Base-by-base conservation (phyloP, 2,797 vertebrate species). In the Cirrhinus mrigala region DNA sequence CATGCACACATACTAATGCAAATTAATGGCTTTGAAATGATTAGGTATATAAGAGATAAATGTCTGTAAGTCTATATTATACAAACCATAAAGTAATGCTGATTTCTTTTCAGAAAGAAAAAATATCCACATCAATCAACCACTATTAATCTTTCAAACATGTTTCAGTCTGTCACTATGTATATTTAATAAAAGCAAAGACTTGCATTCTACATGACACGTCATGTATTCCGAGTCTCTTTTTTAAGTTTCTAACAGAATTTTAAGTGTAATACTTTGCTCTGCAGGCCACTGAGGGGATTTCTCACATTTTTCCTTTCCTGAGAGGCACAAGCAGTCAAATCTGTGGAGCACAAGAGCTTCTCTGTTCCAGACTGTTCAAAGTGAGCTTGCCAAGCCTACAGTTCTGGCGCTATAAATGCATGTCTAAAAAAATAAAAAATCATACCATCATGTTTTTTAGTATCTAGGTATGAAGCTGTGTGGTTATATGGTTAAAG, bases 301-400 rank as follows among this genome's bases (percentile, higher is more conserved):
- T 75, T 76, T 76, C 74, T 76, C 29, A 37, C 52, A 83, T 76
- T 33, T 83, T 40, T 52, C 37, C 33, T 84, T 68, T 50, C n/a
- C 20, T 15, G 48, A 18, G 54, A 76, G 33, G 77, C 84, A 73
- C 64, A 52, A 16, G 20, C 73, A 69, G 70, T 58, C 74, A 56
- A 66, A 73, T 79, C 71, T 79, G 46, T 64, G 74, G 12, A 81
- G 73, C 60, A 76, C 79, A 86, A 86, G 70, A 46, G 48, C 56
- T 68, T 74, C 79, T 77, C 71, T 86, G 60, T 81, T 80, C 56
- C 78, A 80, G 46, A 40, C 9, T 56, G 27, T 74, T 70, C 8
- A 54, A 79, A 54, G 76, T 80, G 14, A 20, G 54, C 70, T 52
- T 58, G 58, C 10, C 60, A 81, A 74, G 44, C 66, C 77, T 40